Percentiles rank a stretch among this genome's conserved stretches.
Evolutionary conservation across 2,113 vertebrate genomes (phyloP).

Genomic region (Nesogale talazaci): DNA sequence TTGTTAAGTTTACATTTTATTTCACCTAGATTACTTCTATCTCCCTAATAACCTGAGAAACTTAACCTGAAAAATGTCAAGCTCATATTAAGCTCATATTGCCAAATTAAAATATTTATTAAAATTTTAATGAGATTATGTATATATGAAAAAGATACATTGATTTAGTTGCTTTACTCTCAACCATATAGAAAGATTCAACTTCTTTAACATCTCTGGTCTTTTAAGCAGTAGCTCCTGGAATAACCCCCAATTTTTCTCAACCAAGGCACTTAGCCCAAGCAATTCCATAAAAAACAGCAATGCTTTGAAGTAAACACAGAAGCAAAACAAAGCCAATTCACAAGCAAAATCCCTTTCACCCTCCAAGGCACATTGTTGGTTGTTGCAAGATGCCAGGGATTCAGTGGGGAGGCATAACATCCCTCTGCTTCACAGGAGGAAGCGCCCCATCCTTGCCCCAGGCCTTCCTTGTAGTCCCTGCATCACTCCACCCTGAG

Average conservation of each 20-base stretch:
- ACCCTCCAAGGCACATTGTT: neutral
- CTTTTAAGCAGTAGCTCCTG: neutral
- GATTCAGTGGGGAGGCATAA: too few species aligned
- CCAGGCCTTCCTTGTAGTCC: too few species aligned
- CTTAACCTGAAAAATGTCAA: neutral
- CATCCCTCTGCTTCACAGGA: too few species aligned
- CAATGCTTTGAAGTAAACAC: neutral
- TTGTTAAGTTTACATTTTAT: neutral
- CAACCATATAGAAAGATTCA: neutral
- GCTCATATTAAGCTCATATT: neutral
- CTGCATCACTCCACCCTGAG: too few species aligned
- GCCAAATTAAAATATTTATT: neutral
- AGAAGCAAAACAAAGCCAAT: neutral
- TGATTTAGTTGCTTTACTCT: neutral
- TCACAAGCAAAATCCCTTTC: neutral
- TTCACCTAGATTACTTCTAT: neutral
- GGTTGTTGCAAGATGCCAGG: too few species aligned
- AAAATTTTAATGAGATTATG: neutral
- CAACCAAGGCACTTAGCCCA: conserved; percentile 32
- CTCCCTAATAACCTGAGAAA: conserved; percentile 10
- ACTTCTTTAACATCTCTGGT: neutral
- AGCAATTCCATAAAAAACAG: neutral
- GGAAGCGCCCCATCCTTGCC: too few species aligned
- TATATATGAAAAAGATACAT: neutral
- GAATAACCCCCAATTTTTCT: neutral